These are phyloP conservation scores for Tringa solitaria DNA, from an alignment of 2,113 vertebrate genomes.

Conservation along the genomic window DNA sequence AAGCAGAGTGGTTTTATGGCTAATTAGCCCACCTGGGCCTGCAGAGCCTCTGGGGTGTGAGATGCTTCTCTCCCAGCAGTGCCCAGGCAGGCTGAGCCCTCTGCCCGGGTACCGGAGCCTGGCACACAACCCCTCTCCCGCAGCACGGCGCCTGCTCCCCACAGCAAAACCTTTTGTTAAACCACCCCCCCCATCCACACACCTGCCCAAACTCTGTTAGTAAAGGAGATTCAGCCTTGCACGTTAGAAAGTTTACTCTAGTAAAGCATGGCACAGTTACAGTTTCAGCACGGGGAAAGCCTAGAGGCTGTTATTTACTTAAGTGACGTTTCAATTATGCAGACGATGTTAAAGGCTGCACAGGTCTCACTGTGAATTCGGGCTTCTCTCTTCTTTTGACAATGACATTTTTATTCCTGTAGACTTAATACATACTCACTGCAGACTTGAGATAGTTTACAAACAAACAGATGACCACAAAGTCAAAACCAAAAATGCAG, in stretches of 20 bases:
- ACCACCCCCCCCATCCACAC: neutral
- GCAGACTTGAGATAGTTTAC: neutral
- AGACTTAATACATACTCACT: neutral
- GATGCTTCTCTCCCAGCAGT: neutral
- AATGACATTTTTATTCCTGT: neutral
- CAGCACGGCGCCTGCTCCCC: neutral
- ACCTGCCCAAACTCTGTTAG: neutral
- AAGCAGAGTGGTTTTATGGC: neutral
- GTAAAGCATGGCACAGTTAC: neutral
- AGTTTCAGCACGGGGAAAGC: neutral
- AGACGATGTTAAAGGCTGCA: neutral
- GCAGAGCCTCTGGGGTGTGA: neutral
- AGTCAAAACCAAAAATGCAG: neutral
- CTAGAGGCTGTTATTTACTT: neutral
- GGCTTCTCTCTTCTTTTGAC: neutral
- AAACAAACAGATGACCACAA: neutral
- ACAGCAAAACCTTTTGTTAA: neutral
- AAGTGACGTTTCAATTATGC: neutral
- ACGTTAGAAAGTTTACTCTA: neutral
- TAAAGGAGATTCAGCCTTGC: neutral
- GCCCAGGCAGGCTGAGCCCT: neutral
- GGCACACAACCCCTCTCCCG: neutral
- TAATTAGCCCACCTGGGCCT: neutral
- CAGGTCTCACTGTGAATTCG: neutral
- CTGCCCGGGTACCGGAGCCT: fast-evolving